Conservation (phyloP, 2,888 invertebrate species). For the Therioaphis trifolii region DNA sequence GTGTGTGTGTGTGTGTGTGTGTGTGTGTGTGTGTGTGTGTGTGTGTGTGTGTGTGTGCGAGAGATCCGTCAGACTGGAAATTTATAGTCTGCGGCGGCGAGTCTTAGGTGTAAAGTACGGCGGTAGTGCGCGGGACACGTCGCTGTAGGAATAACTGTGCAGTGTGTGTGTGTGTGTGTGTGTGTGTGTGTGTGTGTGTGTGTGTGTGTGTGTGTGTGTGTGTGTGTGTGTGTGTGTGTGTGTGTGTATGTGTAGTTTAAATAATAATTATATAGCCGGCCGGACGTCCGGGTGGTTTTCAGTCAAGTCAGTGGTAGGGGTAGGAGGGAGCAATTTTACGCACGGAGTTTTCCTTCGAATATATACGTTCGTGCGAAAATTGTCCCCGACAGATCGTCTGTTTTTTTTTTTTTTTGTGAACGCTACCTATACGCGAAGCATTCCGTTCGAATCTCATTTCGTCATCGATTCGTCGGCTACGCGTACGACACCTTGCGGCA, state of each 20-base stretch:
- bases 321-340: too few relatives aligned
- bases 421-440: too few relatives aligned
- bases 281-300: conserved; percentile 41
- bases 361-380: too few relatives aligned
- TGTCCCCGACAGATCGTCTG: too few relatives aligned
- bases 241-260: not conserved
- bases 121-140: conserved; percentile 4
- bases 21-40: not conserved
- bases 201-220: not conserved
- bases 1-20: not conserved
- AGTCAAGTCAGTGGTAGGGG: too few relatives aligned
- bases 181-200: not conserved
- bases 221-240: not conserved
- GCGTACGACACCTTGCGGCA: too few relatives aligned
- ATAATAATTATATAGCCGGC: conserved; percentile 23
- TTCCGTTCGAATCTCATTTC: too few relatives aligned
- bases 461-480: too few relatives aligned
- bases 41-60: not conserved
- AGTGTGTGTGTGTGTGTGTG: not conserved
- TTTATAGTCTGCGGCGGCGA: conserved; percentile 35
- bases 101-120: not conserved
- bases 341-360: too few relatives aligned
- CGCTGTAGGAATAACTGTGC: not conserved
- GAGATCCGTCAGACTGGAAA: conserved; percentile 57
- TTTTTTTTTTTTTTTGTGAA: too few relatives aligned